Percentiles rank a stretch among this genome's conserved stretches.
Evolutionary conservation across 2,113 vertebrate genomes (phyloP).

Genomic region (Podilymbus podiceps): DNA sequence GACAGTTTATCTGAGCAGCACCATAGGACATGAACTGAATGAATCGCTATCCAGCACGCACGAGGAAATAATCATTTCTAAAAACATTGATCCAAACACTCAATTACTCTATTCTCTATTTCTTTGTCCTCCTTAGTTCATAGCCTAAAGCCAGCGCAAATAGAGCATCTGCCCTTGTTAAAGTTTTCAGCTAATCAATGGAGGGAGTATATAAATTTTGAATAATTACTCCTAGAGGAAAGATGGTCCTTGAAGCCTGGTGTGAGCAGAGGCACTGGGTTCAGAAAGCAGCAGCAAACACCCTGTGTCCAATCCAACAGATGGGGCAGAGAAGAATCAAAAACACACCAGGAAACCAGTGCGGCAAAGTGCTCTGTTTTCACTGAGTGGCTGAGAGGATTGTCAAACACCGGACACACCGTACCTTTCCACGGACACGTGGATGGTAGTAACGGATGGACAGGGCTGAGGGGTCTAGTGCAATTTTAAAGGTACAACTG

Average conservation of each 20-base stretch:
- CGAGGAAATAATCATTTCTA: not conserved
- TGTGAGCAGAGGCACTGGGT: not conserved
- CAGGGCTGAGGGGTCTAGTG: not conserved
- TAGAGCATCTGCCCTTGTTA: not conserved
- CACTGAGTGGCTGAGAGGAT: not conserved
- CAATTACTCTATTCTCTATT: not conserved
- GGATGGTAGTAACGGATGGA: not conserved
- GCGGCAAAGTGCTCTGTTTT: not conserved
- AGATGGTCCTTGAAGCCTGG: not conserved
- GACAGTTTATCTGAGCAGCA: not conserved
- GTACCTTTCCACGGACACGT: accelerated
- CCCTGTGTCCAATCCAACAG: not conserved
- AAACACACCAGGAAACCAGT: not conserved
- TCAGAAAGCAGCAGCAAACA: not conserved
- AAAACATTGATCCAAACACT: not conserved
- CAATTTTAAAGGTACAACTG: not conserved
- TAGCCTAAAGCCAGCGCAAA: not conserved
- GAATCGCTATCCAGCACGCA: not conserved
- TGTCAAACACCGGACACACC: accelerated
- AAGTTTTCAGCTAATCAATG: not conserved
- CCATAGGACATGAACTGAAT: not conserved
- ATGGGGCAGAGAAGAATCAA: not conserved
- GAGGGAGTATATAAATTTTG: not conserved
- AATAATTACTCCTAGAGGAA: not conserved
- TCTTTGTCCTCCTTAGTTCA: not conserved